Conservation (phyloP, 1,140 invertebrate species). For the Lasioglossum albipes region DNA sequence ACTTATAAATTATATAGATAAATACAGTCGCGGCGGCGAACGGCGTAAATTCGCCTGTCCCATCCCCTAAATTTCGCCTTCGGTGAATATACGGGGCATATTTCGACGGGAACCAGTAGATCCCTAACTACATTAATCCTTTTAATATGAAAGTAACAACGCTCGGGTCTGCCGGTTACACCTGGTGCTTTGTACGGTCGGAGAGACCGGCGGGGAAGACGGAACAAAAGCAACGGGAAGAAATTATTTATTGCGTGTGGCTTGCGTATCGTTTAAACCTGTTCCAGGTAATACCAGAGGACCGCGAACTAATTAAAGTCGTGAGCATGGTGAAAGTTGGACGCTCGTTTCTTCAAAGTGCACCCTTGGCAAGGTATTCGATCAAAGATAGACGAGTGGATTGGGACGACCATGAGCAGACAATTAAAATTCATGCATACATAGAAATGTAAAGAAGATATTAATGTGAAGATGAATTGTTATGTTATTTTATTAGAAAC, state of each 20-base stretch:
- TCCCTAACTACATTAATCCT: constrained; percentile 59
- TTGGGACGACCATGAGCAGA: too few species aligned
- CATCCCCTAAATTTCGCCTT: constrained; percentile 26
- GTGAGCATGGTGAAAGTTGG: background rate
- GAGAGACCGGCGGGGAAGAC: background rate
- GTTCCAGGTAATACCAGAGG: background rate
- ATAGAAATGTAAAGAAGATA: too few species aligned
- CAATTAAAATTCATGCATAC: too few species aligned
- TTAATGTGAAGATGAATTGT: too few species aligned
- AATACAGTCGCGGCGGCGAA: background rate
- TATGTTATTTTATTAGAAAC: too few species aligned
- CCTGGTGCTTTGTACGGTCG: constrained; percentile 52
- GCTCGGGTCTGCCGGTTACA: constrained; percentile 51
- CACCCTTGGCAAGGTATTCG: background rate
- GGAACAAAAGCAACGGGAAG: constrained; percentile 17
- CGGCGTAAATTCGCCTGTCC: constrained; percentile 19
- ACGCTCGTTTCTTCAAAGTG: background rate
- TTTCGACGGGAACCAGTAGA: constrained; percentile 51
- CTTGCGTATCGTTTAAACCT: constrained; percentile 12
- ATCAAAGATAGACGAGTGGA: background rate
- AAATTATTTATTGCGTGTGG: constrained; percentile 28
- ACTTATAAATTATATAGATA: constrained; percentile 24
- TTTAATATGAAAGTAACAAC: constrained; percentile 65
- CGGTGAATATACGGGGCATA: constrained; percentile 41
- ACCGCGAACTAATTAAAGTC: constrained; percentile 14